phyloP scores from a whole-genome alignment of 2,113 vertebrate genomes.

The Pelecanus crispus region DNA sequence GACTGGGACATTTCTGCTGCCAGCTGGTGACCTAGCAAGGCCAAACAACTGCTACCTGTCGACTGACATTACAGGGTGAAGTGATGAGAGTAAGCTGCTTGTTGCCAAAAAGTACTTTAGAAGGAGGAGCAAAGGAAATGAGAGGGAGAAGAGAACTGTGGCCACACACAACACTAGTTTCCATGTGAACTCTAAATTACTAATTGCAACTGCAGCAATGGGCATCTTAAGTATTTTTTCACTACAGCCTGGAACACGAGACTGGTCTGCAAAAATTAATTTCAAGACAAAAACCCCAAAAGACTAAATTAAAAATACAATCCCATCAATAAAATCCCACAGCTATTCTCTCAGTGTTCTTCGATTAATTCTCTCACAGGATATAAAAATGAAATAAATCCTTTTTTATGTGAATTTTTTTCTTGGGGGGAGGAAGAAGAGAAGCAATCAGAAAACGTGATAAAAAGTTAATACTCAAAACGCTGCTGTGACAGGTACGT shows the following conservation, averaged over 20 bases:
- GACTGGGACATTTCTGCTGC: conserved; percentile 49
- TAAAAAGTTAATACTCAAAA: neutral
- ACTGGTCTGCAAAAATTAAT: neutral
- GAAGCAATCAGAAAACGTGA: neutral
- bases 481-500: neutral
- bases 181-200: neutral
- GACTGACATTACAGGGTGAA: conserved; percentile 67
- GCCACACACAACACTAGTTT: neutral
- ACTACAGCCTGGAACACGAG: neutral
- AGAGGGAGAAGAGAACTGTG: neutral
- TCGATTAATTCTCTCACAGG: neutral
- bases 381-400: neutral
- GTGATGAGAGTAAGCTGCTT: conserved; percentile 65
- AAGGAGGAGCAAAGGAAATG: conserved; percentile 26
- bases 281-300: neutral
- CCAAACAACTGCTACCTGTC: conserved; percentile 78
- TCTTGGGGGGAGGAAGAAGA: neutral
- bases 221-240: neutral
- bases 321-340: neutral
- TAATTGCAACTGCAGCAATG: neutral
- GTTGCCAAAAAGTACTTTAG: neutral
- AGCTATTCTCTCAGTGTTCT: neutral
- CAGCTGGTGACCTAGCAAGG: conserved; percentile 71
- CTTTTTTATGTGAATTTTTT: neutral
- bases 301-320: neutral